These are phyloP conservation scores for Torymus aiolomorphi DNA, from an alignment of 2,888 invertebrate genomes.

Conservation along the genomic window DNA sequence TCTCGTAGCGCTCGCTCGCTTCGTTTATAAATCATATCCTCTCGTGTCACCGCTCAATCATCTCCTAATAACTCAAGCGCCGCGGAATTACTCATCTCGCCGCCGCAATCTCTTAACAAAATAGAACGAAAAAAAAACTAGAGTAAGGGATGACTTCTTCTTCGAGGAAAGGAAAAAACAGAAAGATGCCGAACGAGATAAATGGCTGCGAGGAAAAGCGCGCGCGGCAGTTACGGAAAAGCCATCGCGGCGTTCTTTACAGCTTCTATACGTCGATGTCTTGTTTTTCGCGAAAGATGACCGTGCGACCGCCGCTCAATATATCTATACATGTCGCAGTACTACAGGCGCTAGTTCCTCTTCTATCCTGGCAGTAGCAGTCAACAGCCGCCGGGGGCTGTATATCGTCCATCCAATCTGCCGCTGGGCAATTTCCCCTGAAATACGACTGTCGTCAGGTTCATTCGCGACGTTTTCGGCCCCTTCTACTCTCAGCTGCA, in stretches of 20 bases:
- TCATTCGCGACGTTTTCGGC: slow-evolving; percentile 61
- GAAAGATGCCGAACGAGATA: slow-evolving; percentile 15
- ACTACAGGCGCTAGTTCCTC: slow-evolving; percentile 35
- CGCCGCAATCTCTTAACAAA: slow-evolving; percentile 11
- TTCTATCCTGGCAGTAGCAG: background rate
- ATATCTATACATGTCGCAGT: slow-evolving; percentile 47
- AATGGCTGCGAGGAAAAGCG: slow-evolving; percentile 12
- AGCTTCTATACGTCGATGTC: slow-evolving; percentile 8
- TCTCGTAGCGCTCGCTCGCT: no score
- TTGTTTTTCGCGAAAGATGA: slow-evolving; percentile 49
- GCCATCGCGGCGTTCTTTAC: background rate
- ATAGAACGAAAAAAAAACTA: background rate
- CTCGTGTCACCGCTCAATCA: no score
- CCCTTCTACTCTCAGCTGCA: slow-evolving; percentile 55
- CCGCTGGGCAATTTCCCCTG: slow-evolving; percentile 74
- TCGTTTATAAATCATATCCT: no score
- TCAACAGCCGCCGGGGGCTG: slow-evolving; percentile 56
- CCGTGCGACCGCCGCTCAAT: slow-evolving; percentile 59
- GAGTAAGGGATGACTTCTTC: no score
- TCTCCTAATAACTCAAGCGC: no score
- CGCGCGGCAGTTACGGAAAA: background rate
- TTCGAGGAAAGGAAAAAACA: background rate
- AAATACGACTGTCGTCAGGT: slow-evolving; percentile 74
- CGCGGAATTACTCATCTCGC: no score
- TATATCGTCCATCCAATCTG: slow-evolving; percentile 76